These are phyloP conservation scores for Monodelphis domestica DNA, from an alignment of 2,797 vertebrate genomes.

Conservation along the genomic window DNA sequence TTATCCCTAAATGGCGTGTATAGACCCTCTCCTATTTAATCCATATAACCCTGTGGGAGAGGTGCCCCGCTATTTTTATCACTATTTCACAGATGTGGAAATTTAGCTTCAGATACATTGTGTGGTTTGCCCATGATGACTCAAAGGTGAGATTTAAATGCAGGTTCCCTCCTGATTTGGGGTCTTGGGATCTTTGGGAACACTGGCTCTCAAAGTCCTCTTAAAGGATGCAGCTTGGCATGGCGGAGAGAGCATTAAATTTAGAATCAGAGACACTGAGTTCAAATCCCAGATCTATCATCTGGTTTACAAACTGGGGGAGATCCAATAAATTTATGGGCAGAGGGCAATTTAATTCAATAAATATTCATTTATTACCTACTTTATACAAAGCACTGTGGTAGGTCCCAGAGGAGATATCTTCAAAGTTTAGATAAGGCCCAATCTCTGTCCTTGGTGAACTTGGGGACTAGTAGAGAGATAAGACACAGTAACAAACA, in stretches of 20 bases:
- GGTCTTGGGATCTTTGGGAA: not conserved
- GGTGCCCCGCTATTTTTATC: too few species aligned
- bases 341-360: not conserved
- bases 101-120: too few species aligned
- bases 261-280: not conserved
- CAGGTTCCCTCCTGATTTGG: not conserved
- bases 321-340: not conserved
- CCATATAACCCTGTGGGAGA: not conserved
- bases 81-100: too few species aligned
- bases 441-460: not conserved
- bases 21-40: too few species aligned
- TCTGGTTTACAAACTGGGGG: not conserved
- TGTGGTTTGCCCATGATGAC: not conserved
- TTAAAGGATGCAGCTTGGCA: not conserved
- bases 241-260: not conserved
- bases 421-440: not conserved
- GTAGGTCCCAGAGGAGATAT: not conserved
- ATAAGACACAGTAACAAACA: not conserved
- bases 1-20: not conserved
- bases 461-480: not conserved
- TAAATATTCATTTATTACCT: not conserved
- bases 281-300: not conserved
- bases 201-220: too few species aligned
- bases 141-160: not conserved
- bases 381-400: not conserved